Base-by-base conservation (phyloP, 2,797 vertebrate genomes). In the Hyperoplus lanceolatus region DNA sequence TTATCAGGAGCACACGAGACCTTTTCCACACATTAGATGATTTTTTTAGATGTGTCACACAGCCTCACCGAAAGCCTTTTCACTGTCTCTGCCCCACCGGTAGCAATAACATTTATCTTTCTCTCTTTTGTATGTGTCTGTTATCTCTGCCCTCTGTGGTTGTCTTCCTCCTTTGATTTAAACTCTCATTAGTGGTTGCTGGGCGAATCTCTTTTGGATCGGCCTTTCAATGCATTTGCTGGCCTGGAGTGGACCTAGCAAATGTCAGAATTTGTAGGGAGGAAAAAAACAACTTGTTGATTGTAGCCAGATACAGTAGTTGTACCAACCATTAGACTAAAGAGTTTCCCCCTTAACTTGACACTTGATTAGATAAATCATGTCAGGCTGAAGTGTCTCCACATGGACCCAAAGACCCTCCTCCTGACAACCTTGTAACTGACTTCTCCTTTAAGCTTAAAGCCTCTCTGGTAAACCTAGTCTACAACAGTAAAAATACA, bases 161-260 rank as follows among this genome's bases (percentile, higher is more conserved):
- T 84, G 77, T 74, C 18, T 18, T 46, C 12, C 14, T 42, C 50
- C 29, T 76, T 68, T 80, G 39, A 79, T 68, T 79, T 64, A 36
- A 70, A 54, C 29, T 57, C 18, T 43, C 9, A 58, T 58, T 58
- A 64, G 29, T 21, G 36, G 49, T 66, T 43, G 0, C 45, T 38
- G n/a, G 45, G 15, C 29, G 29, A 29, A 50, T 63, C 10, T 66
- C 6, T 56, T n/a, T 69, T 38, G 36, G 29, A 51, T 54, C 8
- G 29, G 56, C 12, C 42, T 46, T 18, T 42, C 3, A 15, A 2
- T 16, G 21, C 15, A 36, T 58, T 2, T 61, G 18, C 38, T 2
- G 6, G 4, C 15, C 10, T 36, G 3, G 7, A 41, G 13, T 15
- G 5, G 7, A 39, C 13, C 1, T 18, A 56, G 7, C 14, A 15